Evolutionary conservation across 2,888 invertebrate genomes (phyloP), one percentile per base, ranked within the genome.

Genomic region (Scaptomyza polygonia): DNA sequence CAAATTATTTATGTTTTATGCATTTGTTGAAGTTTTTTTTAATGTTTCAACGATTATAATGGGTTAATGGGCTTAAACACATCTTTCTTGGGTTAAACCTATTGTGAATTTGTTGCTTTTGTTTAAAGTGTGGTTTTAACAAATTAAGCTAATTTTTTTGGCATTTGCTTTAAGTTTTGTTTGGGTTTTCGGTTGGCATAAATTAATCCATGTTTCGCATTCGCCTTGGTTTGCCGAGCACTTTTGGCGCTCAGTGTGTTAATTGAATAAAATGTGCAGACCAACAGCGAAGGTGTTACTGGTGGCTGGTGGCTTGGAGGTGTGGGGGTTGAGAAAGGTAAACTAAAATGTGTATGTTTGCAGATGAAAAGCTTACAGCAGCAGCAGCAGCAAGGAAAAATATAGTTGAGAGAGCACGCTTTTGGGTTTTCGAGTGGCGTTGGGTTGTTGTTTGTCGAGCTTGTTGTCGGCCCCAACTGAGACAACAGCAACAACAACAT

Each of bases 241-340:
- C 55, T 67, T 74, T 67, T 74, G 57, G 52, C 52, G 49, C 58
- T 55, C 53, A 53, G 67, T 76, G 67, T 73, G 82, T 73, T 86
- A 83, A 83, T 83, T 83, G 84, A 83, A 83, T 86, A 68, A 80
- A 83, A 83, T 80, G 72, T 75, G 54, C 59, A 55, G 57, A 63
- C 54, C 42, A 53, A 43, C 45, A 25, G 40, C 8, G 18, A 1
- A 9, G 12, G 1, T 12, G 9, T 5, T 29, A 16, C n/a, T n/a
- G n/a, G n/a, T n/a, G n/a, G n/a, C n/a, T n/a, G n/a, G n/a, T n/a
- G n/a, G n/a, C n/a, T n/a, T n/a, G n/a, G n/a, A n/a, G 27, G 5
- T n/a, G n/a, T 3, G 18, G 0, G 11, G 1, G 11, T n/a, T n/a
- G n/a, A n/a, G n/a, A 21, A 21, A 11, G 16, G 21, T 4, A 18